A percentile compares a stretch with the other conserved stretches of the same genome.
phyloP scores from a whole-genome alignment of 2,113 vertebrate species.

The Rhinolophus sinicus region DNA sequence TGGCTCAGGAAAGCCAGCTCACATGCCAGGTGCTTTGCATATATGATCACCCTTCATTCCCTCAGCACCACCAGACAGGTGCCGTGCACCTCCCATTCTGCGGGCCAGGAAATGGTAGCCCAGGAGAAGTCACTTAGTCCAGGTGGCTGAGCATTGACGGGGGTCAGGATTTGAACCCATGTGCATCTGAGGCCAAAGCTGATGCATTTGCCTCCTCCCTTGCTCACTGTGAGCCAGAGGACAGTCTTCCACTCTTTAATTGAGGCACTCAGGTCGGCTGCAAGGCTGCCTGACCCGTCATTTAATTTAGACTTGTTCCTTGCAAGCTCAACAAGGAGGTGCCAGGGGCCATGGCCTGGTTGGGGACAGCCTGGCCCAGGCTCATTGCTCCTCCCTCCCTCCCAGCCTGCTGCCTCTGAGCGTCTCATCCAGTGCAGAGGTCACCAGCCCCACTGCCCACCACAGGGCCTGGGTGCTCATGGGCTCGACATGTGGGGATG shows the following conservation, averaged over 20 bases:
- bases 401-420: too few species aligned
- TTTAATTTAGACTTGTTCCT: constrained; percentile 43
- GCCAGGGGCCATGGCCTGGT: not conserved
- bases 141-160: not conserved
- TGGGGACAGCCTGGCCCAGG: not conserved
- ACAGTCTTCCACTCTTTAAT: not conserved
- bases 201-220: fast-evolving
- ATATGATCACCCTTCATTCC: not conserved
- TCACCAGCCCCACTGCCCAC: not conserved
- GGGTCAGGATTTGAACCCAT: not conserved
- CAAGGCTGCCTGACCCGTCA: not conserved
- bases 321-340: not conserved
- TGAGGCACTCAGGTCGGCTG: not conserved
- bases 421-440: not conserved
- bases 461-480: not conserved
- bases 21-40: not conserved
- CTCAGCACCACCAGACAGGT: not conserved
- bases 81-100: not conserved
- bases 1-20: not conserved
- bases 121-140: not conserved
- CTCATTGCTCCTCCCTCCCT: not conserved
- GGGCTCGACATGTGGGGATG: fast-evolving
- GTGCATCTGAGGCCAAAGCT: not conserved
- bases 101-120: not conserved
- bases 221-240: not conserved